Conservation (phyloP, 2,113 vertebrate genomes). For the Vidua chalybeata region DNA sequence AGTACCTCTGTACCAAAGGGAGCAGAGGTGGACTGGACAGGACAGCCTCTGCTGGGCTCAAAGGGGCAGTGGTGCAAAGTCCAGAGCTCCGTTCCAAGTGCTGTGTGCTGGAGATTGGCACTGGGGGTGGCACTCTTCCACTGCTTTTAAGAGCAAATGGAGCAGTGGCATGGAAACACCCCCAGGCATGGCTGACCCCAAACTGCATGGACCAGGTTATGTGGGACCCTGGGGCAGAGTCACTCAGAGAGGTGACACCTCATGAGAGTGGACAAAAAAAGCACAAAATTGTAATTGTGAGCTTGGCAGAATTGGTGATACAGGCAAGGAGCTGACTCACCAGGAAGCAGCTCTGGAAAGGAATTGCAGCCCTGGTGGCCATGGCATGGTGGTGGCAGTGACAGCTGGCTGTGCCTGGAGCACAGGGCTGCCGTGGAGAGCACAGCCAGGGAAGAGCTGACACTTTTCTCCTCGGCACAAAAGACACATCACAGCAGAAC, state of each 20-base stretch:
- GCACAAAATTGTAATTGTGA: background rate
- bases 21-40: background rate
- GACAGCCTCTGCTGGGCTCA: background rate
- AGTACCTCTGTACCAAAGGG: background rate
- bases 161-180: background rate
- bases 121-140: background rate
- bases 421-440: background rate
- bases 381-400: accelerated
- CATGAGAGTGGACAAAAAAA: background rate
- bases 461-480: accelerated
- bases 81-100: background rate
- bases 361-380: background rate
- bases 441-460: background rate
- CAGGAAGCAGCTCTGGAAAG: background rate
- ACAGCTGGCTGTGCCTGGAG: background rate
- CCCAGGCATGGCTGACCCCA: background rate
- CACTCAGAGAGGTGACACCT: too few species aligned
- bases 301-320: background rate
- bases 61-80: background rate
- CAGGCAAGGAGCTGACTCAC: background rate
- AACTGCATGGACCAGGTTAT: too few species aligned
- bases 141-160: background rate
- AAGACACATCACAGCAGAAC: background rate
- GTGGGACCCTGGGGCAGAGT: background rate
- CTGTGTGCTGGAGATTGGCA: background rate